Percentiles rank a stretch among this genome's conserved stretches.
Evolutionary conservation across 2,797 vertebrate species (phyloP).

Genomic region (Esox lucius): DNA sequence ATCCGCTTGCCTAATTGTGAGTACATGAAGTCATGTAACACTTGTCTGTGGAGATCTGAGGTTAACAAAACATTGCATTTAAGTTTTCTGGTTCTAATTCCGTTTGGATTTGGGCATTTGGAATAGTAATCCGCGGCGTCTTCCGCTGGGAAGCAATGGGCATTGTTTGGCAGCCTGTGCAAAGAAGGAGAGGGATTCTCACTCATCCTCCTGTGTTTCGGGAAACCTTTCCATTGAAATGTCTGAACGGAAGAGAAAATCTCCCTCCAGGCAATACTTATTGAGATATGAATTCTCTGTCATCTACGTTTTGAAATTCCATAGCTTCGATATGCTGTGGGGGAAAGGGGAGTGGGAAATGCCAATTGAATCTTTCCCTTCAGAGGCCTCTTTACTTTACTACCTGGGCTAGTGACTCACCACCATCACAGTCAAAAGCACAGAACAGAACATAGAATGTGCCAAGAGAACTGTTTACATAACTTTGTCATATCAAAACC

Average conservation of each 20-base stretch:
- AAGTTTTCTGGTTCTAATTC: conserved; percentile 18
- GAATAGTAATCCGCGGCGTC: conserved; percentile 26
- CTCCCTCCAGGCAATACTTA: conserved; percentile 38
- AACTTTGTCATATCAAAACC: conserved; percentile 15
- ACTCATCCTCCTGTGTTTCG: conserved; percentile 27
- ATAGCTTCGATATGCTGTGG: conserved; percentile 22
- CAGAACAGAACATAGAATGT: conserved; percentile 12
- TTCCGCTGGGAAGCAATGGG: conserved; percentile 3
- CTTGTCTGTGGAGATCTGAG: not conserved
- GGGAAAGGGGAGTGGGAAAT: conserved; percentile 14
- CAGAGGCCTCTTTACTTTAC: conserved; percentile 18
- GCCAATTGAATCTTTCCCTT: conserved; percentile 22
- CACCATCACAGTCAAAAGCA: conserved; percentile 6
- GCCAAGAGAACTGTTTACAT: conserved; percentile 21
- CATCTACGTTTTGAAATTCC: conserved; percentile 39
- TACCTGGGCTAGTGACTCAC: conserved; percentile 23
- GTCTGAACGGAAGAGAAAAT: conserved; percentile 31
- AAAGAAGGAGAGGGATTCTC: conserved; percentile 25
- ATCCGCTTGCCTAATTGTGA: not conserved
- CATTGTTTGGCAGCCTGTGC: conserved; percentile 30
- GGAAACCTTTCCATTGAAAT: conserved; percentile 30
- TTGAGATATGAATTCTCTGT: conserved; percentile 37
- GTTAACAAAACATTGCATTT: conserved; percentile 11
- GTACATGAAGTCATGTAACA: not conserved
- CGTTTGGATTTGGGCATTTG: conserved; percentile 20